These are phyloP conservation scores for Montipora capitata DNA, from an alignment of 92 coral and sea anemone genomes.

Conservation along the genomic window DNA sequence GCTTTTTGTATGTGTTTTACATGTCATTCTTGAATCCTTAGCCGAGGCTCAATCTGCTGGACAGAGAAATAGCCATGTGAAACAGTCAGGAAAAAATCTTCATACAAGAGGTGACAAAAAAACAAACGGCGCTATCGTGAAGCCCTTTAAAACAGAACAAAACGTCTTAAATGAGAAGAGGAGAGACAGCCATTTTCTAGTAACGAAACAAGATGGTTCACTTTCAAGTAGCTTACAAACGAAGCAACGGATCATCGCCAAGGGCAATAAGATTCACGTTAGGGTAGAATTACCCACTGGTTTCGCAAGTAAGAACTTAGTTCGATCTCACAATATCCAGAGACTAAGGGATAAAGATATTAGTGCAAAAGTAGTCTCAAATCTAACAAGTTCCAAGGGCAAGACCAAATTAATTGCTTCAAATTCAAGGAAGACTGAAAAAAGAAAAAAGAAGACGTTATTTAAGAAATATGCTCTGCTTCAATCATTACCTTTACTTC, in stretches of 20 bases:
- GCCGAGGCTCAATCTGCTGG: background rate
- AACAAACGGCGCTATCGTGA: background rate
- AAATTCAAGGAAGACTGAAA: background rate
- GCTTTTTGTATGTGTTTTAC: conserved; percentile 45
- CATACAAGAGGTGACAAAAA: background rate
- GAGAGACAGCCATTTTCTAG: background rate
- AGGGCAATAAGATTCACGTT: background rate
- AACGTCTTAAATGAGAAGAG: background rate
- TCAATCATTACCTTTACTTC: conserved; percentile 21
- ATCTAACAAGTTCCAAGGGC: background rate
- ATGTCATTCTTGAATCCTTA: background rate
- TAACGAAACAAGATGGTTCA: background rate
- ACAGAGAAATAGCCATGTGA: background rate
- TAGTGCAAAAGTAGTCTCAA: background rate
- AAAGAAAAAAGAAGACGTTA: conserved; percentile 27
- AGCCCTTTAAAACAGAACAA: background rate
- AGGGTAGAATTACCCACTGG: background rate
- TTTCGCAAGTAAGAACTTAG: background rate
- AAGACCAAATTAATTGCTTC: background rate
- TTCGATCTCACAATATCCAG: background rate
- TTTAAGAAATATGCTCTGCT: conserved; percentile 45
- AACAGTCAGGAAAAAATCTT: background rate
- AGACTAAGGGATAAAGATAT: background rate
- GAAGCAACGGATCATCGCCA: background rate
- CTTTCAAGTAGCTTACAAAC: background rate